These are phyloP conservation scores for Leptinotarsa texana DNA, from an alignment of 1,140 invertebrate species.

Conservation along the genomic window DNA sequence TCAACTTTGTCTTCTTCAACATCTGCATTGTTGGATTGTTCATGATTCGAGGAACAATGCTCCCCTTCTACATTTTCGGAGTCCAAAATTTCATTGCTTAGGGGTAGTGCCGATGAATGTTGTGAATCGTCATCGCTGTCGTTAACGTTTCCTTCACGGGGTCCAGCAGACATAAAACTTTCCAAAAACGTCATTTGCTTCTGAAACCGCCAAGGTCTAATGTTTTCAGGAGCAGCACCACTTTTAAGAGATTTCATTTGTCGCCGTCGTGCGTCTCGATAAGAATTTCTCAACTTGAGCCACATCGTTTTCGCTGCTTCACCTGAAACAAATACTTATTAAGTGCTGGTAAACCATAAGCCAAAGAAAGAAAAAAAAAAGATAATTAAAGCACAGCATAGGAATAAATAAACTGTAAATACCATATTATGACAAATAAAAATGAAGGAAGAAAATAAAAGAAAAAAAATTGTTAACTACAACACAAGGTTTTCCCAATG, in stretches of 20 bases:
- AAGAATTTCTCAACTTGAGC: constrained; percentile 11
- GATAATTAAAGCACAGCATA: no score
- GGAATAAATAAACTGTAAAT: no score
- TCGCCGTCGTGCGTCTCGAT: constrained; percentile 21
- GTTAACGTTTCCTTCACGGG: constrained; percentile 19
- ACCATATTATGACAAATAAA: no score
- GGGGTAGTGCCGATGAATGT: constrained; percentile 14
- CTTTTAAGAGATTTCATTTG: constrained; percentile 33
- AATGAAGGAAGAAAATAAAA: not conserved
- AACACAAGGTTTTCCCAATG: constrained; percentile 10
- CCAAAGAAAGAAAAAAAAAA: no score
- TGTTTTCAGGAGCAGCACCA: constrained; percentile 29
- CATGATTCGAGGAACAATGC: no score
- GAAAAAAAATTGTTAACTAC: constrained; percentile 16
- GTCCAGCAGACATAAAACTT: constrained; percentile 30
- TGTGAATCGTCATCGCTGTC: constrained; percentile 14
- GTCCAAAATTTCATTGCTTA: constrained; percentile 14
- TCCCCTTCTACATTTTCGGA: not conserved
- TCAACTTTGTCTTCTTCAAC: constrained; percentile 22
- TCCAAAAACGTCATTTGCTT: constrained; percentile 35
- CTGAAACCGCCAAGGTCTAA: constrained; percentile 35
- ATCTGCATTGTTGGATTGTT: not conserved
- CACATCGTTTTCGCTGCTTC: constrained; percentile 12
- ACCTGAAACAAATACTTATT: constrained; percentile 14
- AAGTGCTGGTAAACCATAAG: not conserved